Percentiles rank a stretch among this genome's conserved stretches.
Evolutionary conservation across 1,140 invertebrate genomes (phyloP).

Genomic region (Listronotus oregonensis): DNA sequence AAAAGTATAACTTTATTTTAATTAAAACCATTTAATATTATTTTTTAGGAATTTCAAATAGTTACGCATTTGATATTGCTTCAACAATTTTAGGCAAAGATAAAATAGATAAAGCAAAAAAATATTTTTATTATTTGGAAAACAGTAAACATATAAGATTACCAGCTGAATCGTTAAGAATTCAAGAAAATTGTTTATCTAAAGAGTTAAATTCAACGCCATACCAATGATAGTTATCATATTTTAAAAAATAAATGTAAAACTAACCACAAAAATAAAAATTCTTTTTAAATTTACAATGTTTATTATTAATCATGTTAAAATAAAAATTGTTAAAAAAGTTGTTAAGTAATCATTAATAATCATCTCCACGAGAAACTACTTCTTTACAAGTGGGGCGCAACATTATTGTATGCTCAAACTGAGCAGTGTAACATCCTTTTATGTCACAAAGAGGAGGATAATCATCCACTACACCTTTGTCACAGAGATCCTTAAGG

Average conservation of each 20-base stretch:
- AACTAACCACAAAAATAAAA: too few species aligned
- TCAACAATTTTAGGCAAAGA: constrained; percentile 37
- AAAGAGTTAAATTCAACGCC: background rate
- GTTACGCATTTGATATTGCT: constrained; percentile 48
- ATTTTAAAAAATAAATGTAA: too few species aligned
- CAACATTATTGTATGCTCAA: constrained; percentile 97
- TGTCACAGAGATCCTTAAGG: constrained; percentile 97
- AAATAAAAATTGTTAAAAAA: background rate
- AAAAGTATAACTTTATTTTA: too few species aligned
- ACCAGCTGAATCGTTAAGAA: constrained; percentile 2
- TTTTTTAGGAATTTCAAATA: constrained; percentile 43
- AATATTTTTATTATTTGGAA: constrained; percentile 37
- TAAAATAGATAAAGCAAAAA: constrained; percentile 40
- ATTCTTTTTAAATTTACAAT: background rate
- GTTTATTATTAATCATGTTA: too few species aligned
- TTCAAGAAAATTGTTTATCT: constrained; percentile 3
- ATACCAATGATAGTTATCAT: background rate
- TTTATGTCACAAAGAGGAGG: constrained; percentile 97
- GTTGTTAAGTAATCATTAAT: constrained; percentile 62
- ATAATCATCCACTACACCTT: constrained; percentile 94
- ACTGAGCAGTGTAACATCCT: constrained; percentile 98
- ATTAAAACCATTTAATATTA: background rate
- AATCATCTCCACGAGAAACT: constrained; percentile 94
- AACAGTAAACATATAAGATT: constrained; percentile 22
- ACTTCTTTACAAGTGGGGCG: constrained; percentile 99